phyloP scores from a whole-genome alignment of 1,140 invertebrate species.

The Leptinotarsa undecemlineata region DNA sequence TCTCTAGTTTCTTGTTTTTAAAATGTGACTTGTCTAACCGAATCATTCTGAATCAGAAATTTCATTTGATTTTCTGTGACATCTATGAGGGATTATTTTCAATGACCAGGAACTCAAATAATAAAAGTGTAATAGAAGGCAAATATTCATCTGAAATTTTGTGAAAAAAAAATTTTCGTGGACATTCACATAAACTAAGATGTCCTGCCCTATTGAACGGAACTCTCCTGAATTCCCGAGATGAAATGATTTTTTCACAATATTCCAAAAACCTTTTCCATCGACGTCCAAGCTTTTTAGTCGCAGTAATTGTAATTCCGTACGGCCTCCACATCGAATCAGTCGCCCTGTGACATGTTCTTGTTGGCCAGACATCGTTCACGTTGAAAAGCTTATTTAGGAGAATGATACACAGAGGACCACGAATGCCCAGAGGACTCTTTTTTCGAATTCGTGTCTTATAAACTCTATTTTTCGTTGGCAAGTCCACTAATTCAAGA shows the following conservation, averaged over 20 bases:
- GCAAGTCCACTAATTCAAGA: background rate
- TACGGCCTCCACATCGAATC: background rate
- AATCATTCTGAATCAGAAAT: no score
- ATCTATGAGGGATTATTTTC: no score
- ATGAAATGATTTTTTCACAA: background rate
- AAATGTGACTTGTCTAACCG: no score
- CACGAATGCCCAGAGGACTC: background rate
- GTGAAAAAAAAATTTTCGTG: no score
- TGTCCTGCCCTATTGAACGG: background rate
- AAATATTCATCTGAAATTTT: no score
- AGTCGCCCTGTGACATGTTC: background rate
- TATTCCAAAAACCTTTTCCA: background rate
- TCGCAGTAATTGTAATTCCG: background rate
- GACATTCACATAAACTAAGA: no score
- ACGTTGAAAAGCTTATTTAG: slow-evolving; percentile 6
- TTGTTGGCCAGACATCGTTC: background rate
- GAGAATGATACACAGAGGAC: slow-evolving; percentile 1
- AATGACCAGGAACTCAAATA: no score
- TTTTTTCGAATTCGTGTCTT: background rate
- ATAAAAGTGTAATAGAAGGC: no score
- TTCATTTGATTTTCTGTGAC: no score
- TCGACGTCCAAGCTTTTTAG: background rate
- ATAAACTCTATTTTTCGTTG: background rate
- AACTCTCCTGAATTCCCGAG: background rate
- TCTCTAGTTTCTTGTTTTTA: no score